Evolutionary conservation across 2,113 vertebrate species (phyloP).

Genomic region (Grus americana): DNA sequence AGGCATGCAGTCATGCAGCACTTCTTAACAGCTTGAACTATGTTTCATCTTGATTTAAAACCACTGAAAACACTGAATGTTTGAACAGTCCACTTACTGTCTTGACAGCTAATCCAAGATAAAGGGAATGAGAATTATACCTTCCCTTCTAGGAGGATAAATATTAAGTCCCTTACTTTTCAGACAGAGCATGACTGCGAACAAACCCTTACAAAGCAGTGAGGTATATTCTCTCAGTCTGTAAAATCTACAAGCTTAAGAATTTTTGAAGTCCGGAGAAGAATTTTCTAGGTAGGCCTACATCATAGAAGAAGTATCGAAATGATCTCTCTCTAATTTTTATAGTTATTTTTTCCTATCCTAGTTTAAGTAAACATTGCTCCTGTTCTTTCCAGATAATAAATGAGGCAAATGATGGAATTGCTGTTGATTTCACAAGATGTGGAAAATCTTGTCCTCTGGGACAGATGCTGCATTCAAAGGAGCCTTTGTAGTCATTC

Average conservation of each 20-base stretch:
- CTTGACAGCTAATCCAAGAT: neutral
- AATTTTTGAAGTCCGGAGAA: neutral
- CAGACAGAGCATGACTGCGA: neutral
- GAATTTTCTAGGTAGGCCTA: neutral
- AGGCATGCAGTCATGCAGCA: neutral
- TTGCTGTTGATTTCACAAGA: neutral
- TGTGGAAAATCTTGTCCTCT: neutral
- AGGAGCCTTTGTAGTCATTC: neutral
- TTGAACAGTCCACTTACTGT: neutral
- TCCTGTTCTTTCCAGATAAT: neutral
- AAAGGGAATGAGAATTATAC: neutral
- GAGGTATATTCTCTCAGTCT: neutral
- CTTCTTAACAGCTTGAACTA: neutral
- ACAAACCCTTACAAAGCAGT: neutral
- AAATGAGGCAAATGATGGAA: neutral
- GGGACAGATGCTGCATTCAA: neutral
- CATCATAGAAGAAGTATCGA: neutral
- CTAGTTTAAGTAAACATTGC: neutral
- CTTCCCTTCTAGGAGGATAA: neutral
- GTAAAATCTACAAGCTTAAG: neutral
- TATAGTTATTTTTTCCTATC: neutral
- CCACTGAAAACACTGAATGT: neutral
- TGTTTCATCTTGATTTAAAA: constrained; percentile 9
- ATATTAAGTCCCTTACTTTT: neutral
- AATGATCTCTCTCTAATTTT: neutral